These are phyloP conservation scores for Eupsilia transversa DNA, from an alignment of 2,888 invertebrate species.

Conservation along the genomic window DNA sequence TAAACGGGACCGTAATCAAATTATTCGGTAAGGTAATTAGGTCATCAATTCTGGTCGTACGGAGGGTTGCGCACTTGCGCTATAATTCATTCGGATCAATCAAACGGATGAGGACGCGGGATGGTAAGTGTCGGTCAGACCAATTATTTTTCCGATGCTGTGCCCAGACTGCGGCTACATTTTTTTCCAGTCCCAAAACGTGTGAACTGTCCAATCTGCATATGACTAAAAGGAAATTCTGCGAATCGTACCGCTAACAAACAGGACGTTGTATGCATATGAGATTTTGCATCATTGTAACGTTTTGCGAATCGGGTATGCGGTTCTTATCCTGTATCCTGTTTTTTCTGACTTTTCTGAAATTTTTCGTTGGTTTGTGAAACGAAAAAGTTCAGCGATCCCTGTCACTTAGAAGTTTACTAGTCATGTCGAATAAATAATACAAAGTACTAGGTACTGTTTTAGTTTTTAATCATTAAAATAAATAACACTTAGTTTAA, in stretches of 20 bases:
- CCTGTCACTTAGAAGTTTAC: background rate
- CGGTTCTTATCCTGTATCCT: background rate
- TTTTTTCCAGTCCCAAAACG: background rate
- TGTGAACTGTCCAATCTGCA: slow-evolving; percentile 11
- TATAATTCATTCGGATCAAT: slow-evolving; percentile 38
- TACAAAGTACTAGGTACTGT: background rate
- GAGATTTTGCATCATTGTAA: background rate
- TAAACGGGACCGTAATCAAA: slow-evolving; percentile 46
- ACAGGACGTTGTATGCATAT: background rate
- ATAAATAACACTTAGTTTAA: background rate
- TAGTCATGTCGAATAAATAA: background rate
- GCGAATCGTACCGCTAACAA: background rate
- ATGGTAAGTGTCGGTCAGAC: background rate
- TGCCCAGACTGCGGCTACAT: background rate
- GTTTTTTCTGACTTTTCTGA: no score
- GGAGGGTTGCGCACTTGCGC: slow-evolving; percentile 28
- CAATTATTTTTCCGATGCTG: background rate
- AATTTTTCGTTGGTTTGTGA: background rate
- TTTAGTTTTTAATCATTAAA: background rate
- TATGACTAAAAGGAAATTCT: background rate
- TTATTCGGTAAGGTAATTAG: slow-evolving; percentile 48
- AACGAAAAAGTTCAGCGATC: background rate
- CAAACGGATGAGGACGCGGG: slow-evolving; percentile 1
- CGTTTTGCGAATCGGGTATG: background rate
- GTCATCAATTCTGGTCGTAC: slow-evolving; percentile 37